Evolutionary conservation across 2,888 invertebrate species (phyloP).

Genomic region (Cephus sareptanus): DNA sequence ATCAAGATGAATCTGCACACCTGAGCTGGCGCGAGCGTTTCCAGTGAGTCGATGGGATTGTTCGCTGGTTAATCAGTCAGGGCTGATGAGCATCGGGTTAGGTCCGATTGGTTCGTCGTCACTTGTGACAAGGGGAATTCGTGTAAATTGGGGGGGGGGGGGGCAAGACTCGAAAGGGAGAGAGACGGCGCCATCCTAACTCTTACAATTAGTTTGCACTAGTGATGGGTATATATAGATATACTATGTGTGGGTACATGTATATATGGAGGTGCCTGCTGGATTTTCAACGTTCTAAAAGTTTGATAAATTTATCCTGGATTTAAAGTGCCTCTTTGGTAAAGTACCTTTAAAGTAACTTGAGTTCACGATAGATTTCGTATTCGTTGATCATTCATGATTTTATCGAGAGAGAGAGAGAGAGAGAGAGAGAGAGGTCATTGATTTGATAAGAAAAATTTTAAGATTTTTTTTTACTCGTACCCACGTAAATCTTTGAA

Average conservation of each 20-base stretch:
- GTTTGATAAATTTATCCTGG: neutral
- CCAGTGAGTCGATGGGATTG: neutral
- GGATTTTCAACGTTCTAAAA: neutral
- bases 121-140: neutral
- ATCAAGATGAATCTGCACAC: conserved; percentile 2
- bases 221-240: neutral
- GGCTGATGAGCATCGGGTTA: neutral
- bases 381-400: neutral
- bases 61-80: neutral
- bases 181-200: neutral
- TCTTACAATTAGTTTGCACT: neutral
- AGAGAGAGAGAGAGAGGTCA: too few species aligned
- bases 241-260: too few species aligned
- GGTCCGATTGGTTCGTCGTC: neutral
- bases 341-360: neutral
- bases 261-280: too few species aligned
- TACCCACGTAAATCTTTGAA: too few species aligned
- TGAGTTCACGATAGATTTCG: neutral
- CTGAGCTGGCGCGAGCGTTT: neutral
- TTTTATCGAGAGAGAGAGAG: too few species aligned
- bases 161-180: neutral
- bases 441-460: too few species aligned
- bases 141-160: neutral
- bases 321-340: neutral
- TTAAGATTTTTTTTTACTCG: too few species aligned